A percentile compares a stretch with the other conserved stretches of the same genome.
Evolutionary conservation across 1,140 invertebrate genomes (phyloP).

Genomic region (Lasioglossum albipes): DNA sequence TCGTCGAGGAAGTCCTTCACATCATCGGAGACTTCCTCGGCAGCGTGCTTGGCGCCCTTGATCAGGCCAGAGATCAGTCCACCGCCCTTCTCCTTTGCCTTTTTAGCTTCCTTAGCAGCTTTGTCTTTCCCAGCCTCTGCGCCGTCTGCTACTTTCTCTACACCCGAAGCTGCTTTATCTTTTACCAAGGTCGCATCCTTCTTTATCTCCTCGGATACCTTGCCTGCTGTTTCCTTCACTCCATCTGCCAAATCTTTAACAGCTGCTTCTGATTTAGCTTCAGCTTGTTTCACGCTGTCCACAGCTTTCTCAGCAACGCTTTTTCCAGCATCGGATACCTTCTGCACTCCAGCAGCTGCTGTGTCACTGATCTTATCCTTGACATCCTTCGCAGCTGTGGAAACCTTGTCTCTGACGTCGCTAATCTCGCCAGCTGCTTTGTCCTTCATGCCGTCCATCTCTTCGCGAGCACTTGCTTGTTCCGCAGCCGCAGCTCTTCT

Average conservation of each 20-base stretch:
- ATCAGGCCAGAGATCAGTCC: slow-evolving; percentile 63
- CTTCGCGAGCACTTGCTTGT: slow-evolving; percentile 39
- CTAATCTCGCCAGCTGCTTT: slow-evolving; percentile 20
- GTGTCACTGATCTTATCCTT: slow-evolving; percentile 24
- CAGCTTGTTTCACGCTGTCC: slow-evolving; percentile 23
- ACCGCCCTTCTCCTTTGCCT: slow-evolving; percentile 54
- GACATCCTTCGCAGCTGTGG: slow-evolving; percentile 17
- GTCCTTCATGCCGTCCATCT: slow-evolving; percentile 14
- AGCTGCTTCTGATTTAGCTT: slow-evolving; percentile 3
- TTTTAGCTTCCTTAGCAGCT: slow-evolving; percentile 48
- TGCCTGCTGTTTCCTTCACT: neutral
- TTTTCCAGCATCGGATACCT: neutral
- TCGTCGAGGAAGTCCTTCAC: slow-evolving; percentile 70
- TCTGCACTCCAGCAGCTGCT: neutral
- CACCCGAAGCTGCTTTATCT: slow-evolving; percentile 22
- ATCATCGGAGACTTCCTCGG: slow-evolving; percentile 71
- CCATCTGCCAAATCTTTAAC: neutral
- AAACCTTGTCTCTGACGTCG: neutral
- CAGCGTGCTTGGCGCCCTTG: slow-evolving; percentile 66
- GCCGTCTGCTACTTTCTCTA: slow-evolving; percentile 1
- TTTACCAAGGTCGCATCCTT: slow-evolving; percentile 24
- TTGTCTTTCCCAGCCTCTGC: slow-evolving; percentile 42
- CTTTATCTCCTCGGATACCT: slow-evolving; percentile 34
- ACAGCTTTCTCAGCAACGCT: no score
- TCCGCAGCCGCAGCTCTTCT: slow-evolving; percentile 67